Conservation (phyloP, 2,113 vertebrate species). For the Micromys minutus region DNA sequence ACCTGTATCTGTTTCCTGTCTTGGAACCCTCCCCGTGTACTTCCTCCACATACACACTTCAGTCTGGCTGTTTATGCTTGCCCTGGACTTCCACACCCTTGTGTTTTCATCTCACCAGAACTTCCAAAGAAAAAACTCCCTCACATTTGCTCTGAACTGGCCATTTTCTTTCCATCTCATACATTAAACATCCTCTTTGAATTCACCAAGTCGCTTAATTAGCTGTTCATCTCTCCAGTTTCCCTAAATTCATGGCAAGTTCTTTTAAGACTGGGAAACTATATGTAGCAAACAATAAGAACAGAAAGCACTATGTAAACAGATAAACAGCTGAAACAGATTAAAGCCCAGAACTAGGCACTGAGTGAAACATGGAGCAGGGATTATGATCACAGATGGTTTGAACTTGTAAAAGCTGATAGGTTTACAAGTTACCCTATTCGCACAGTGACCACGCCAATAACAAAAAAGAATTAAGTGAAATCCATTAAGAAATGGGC, state of each 20-base stretch:
- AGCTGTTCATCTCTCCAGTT: not conserved
- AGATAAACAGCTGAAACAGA: not conserved
- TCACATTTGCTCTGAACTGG: not conserved
- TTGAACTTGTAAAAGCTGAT: not conserved
- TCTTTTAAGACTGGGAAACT: not conserved
- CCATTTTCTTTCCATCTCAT: not conserved
- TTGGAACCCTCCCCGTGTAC: not conserved
- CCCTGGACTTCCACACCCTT: not conserved
- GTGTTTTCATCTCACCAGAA: not conserved
- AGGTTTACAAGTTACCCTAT: not conserved
- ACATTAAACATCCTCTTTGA: not conserved
- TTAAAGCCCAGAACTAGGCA: not conserved
- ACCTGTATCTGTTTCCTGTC: not conserved
- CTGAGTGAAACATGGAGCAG: not conserved
- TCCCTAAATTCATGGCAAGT: not conserved
- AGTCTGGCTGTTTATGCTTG: rapidly evolving
- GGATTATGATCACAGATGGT: not conserved
- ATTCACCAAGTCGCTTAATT: not conserved
- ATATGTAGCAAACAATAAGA: not conserved
- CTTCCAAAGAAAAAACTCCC: not conserved
- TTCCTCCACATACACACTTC: not conserved
- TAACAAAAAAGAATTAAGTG: not conserved
- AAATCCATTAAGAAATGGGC: not conserved
- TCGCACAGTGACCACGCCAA: not conserved
- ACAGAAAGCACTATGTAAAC: not conserved